phyloP scores from a whole-genome alignment of 1,140 invertebrate genomes.

The Aphaenogaster floridana region DNA sequence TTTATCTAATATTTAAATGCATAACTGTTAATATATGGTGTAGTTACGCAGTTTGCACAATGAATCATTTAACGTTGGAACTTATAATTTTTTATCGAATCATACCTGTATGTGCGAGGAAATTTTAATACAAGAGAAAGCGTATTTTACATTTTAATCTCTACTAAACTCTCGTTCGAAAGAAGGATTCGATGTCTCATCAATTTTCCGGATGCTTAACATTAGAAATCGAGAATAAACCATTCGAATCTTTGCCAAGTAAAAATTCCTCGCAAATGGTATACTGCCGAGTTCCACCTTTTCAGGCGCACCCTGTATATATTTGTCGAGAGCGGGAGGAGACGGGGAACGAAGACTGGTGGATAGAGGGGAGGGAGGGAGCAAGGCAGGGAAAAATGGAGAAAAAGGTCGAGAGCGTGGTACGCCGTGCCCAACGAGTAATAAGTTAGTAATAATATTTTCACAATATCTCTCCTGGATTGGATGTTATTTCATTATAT shows the following conservation, averaged over 20 bases:
- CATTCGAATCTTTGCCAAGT: constrained; percentile 12
- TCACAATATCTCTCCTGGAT: constrained; percentile 86
- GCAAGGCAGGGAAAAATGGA: constrained; percentile 61
- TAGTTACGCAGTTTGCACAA: not conserved
- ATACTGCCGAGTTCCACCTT: constrained; percentile 52
- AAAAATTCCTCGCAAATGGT: constrained; percentile 28
- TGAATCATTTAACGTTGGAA: constrained; percentile 11
- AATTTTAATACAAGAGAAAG: constrained; percentile 9
- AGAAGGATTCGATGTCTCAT: not conserved
- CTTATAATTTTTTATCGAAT: constrained; percentile 28
- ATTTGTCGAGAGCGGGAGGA: constrained; percentile 38
- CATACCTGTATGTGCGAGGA: not conserved
- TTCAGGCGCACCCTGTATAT: constrained; percentile 53
- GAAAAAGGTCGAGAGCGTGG: constrained; percentile 71
- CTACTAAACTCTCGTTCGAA: not conserved
- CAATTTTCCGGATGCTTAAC: constrained; percentile 7
- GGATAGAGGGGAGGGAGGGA: constrained; percentile 4
- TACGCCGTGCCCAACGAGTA: constrained; percentile 81
- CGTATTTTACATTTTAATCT: constrained; percentile 10
- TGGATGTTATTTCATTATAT: constrained; percentile 87
- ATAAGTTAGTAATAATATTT: constrained; percentile 88
- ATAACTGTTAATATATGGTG: not conserved
- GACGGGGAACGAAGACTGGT: constrained; percentile 1
- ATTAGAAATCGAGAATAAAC: not conserved
- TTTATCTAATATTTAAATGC: not conserved